Evolutionary conservation across 2,113 vertebrate species (phyloP), one percentile per base, ranked within the genome.

Genomic region (Steatornis caripensis): DNA sequence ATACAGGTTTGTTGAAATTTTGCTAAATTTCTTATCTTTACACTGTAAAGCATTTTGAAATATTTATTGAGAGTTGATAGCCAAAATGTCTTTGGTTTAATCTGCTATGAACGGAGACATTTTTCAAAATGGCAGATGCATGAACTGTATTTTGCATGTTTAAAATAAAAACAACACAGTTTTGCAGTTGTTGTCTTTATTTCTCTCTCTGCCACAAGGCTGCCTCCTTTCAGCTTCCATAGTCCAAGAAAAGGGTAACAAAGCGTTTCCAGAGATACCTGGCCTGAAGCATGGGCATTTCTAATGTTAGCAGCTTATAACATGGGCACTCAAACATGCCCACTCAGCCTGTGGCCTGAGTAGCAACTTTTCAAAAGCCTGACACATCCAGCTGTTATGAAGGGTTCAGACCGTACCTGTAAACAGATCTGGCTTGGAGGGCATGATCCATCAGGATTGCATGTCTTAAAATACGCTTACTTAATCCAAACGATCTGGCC

Each of bases 91-190:
- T 97, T 98, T 97, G 98, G 97, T 98, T 98, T 98, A 97, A 97
- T 98, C 98, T 98, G 97, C 98, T 98, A 91, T 91, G 91, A 94
- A 97, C 84, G 68, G 95, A 97, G 87, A 97, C 96, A 95, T 98
- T 99, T 98, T 98, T 98, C 96, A 97, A 97, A 97, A 96, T 97
- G 95, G 97, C 98, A 98, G 98, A 98, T 98, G 99, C 98, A 99
- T 99, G 99, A 98, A 97, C 94, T 99, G 98, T 99, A 98, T 99
- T 99, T 98, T 99, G 99, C 99, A 99, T 99, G 99, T 98, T 98
- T 97, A 96, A 98, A 98, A 98, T 98, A 98, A 98, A 98, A 93
- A 96, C 95, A 98, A 98, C 91, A 96, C 76, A 60, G 84, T 97
- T 99, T 98, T 98, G 93, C 97, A 97, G 94, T 94, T 96, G 97